A percentile compares a stretch with the other conserved stretches of the same genome.
Conservation (phyloP, 2,797 vertebrate species). For the Orientallactaga sibirica region DNA sequence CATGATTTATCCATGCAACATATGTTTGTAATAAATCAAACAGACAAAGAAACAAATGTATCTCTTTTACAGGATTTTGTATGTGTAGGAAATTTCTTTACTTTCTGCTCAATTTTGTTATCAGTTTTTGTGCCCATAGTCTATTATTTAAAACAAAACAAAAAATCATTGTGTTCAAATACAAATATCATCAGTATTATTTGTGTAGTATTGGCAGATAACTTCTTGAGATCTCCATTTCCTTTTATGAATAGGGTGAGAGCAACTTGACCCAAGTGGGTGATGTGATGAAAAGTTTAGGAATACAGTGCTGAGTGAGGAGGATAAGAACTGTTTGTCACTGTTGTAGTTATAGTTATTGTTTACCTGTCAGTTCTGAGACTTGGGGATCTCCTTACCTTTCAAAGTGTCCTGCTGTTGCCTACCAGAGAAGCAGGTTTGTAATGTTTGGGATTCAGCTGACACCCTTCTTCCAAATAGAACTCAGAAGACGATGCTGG, state of each 20-base stretch:
- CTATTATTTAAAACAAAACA: background rate
- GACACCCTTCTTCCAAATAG: background rate
- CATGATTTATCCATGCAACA: too few species aligned
- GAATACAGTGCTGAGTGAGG: background rate
- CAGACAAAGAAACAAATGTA: background rate
- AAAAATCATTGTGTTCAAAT: background rate
- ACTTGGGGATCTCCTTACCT: background rate
- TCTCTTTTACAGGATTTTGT: background rate
- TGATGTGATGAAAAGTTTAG: background rate
- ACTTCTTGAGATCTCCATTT: constrained; percentile 23
- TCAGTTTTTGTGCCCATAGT: background rate
- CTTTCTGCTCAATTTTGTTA: background rate
- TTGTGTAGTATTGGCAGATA: background rate
- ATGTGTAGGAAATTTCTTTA: background rate
- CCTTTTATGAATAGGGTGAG: background rate
- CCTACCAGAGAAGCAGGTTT: background rate
- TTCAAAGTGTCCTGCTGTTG: constrained; percentile 6
- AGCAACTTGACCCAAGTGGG: background rate
- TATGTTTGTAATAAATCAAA: too few species aligned
- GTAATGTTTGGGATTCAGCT: background rate
- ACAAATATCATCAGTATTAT: background rate
- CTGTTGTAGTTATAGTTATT: background rate
- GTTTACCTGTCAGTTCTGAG: background rate
- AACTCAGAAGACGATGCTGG: background rate
- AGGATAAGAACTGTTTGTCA: background rate